Percentiles rank a stretch among this genome's conserved stretches.
Evolutionary conservation across 2,888 invertebrate genomes (phyloP).

Genomic region (Campoletis raptor): DNA sequence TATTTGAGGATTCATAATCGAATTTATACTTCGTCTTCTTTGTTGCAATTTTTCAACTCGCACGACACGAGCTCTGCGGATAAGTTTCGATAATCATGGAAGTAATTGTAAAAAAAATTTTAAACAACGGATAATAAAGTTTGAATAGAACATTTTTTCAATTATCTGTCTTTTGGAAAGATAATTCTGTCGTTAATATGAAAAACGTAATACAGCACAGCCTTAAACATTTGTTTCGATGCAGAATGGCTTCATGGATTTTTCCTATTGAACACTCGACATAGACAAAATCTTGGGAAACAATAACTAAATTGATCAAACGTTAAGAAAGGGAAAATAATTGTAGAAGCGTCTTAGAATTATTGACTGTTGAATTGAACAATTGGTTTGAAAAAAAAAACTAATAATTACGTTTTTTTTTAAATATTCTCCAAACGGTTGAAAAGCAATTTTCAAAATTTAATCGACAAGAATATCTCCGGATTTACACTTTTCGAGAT

Average conservation of each 20-base stretch:
- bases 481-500: neutral
- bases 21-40: slow-evolving; percentile 24
- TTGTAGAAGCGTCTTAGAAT: neutral
- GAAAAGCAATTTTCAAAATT: neutral
- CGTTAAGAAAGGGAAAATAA: neutral
- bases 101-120: slow-evolving; percentile 2
- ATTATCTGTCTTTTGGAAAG: slow-evolving; percentile 8
- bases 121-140: slow-evolving; percentile 23
- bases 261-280: neutral
- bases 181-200: slow-evolving; percentile 8
- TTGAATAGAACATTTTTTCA: slow-evolving; percentile 21
- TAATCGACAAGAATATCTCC: neutral
- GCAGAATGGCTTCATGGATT: neutral
- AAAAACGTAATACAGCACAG: neutral
- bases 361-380: neutral
- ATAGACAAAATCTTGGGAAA: no score
- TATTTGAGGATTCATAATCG: slow-evolving; percentile 15
- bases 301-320: neutral
- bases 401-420: neutral
- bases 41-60: slow-evolving; percentile 12
- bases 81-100: slow-evolving; percentile 15
- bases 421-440: neutral
- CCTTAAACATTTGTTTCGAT: neutral
- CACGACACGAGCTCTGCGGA: slow-evolving; percentile 8
- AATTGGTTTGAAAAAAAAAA: neutral